Evolutionary conservation across 2,888 invertebrate genomes (phyloP).

Genomic region (Agonum fuliginosum): DNA sequence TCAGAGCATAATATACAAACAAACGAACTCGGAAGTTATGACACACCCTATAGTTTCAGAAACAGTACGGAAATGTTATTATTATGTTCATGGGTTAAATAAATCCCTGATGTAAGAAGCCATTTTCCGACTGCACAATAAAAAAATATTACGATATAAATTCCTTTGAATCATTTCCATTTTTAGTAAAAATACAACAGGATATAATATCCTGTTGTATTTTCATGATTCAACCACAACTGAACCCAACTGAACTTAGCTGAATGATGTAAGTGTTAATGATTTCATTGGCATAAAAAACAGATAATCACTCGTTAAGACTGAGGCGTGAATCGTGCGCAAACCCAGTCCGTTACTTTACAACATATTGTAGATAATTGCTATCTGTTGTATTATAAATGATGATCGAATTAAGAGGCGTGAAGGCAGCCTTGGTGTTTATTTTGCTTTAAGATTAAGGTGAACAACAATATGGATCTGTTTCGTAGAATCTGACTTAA

Average conservation of each 20-base stretch:
- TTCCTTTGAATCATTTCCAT: no score
- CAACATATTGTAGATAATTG: conserved; percentile 3
- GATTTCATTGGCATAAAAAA: conserved; percentile 34
- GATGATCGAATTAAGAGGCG: conserved; percentile 31
- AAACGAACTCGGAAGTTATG: no score
- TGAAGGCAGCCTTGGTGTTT: background rate
- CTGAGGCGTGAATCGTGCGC: conserved; percentile 11
- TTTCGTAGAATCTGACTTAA: no score
- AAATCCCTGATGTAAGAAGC: no score
- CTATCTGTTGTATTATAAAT: conserved; percentile 32
- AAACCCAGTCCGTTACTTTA: background rate
- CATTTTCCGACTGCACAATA: no score
- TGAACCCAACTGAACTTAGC: conserved; percentile 3
- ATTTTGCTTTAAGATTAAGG: background rate
- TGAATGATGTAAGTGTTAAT: conserved; percentile 50
- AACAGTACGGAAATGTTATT: no score
- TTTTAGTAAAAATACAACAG: background rate
- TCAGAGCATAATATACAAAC: no score
- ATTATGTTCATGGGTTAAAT: no score
- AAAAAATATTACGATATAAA: no score
- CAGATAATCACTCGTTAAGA: background rate
- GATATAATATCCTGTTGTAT: background rate
- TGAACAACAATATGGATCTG: conserved; percentile 2
- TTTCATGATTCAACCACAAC: background rate
- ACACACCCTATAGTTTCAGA: no score